Evolutionary conservation across 2,113 vertebrate genomes (phyloP).

Genomic region (Neodon shergylaensis): DNA sequence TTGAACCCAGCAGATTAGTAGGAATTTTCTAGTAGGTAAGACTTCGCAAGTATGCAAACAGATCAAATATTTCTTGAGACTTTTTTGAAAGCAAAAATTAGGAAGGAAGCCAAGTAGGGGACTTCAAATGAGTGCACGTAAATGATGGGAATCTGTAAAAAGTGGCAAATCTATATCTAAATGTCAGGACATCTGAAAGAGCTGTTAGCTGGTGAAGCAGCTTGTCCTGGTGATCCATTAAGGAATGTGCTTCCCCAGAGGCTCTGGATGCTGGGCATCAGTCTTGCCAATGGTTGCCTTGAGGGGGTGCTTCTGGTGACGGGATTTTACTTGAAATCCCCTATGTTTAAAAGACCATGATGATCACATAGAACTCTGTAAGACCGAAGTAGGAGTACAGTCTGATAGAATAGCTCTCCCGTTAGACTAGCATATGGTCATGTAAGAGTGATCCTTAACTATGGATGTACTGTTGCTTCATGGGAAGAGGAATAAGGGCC

Average conservation of each 20-base stretch:
- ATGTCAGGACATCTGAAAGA: background rate
- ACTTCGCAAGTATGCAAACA: background rate
- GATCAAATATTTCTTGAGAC: conserved; percentile 1
- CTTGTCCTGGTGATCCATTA: background rate
- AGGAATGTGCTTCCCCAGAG: conserved; percentile 1
- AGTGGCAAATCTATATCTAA: background rate
- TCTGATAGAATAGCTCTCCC: too few relatives aligned
- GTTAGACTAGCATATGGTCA: background rate
- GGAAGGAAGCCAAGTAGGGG: background rate
- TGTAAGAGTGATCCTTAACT: conserved; percentile 24
- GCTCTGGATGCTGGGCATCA: background rate
- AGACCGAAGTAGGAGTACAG: background rate
- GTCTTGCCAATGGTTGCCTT: conserved; percentile 16
- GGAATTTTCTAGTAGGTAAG: conserved; percentile 35
- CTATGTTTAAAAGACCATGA: conserved; percentile 23
- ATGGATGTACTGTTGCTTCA: background rate
- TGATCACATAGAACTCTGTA: conserved; percentile 2
- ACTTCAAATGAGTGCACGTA: background rate
- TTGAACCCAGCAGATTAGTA: conserved; percentile 46
- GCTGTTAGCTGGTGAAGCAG: conserved; percentile 28
- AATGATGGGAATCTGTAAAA: conserved; percentile 27
- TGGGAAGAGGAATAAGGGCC: background rate
- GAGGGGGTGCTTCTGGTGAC: background rate
- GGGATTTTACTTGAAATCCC: background rate
- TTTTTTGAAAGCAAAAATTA: conserved; percentile 33